phyloP scores from a whole-genome alignment of 1,140 invertebrate genomes.

The Solen grandis region DNA sequence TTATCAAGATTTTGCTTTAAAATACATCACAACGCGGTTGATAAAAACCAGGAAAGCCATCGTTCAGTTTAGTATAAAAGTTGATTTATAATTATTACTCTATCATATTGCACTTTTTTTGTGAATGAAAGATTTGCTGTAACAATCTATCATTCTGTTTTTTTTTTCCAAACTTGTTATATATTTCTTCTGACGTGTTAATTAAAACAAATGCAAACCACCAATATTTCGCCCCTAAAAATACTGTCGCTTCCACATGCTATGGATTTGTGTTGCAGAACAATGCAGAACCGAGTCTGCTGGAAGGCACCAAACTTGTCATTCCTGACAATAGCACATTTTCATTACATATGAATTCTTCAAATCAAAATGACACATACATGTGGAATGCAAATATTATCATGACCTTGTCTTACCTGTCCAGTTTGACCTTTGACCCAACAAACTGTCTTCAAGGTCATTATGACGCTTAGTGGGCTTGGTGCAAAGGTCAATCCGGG shows the following conservation, averaged over 20 bases:
- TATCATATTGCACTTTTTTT: constrained; percentile 44
- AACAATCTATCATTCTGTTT: constrained; percentile 18
- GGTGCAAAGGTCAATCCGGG: background rate
- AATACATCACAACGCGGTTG: background rate
- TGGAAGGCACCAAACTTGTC: background rate
- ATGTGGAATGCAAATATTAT: constrained; percentile 50
- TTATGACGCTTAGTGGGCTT: background rate
- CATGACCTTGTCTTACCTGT: constrained; percentile 15
- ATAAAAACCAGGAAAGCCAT: constrained; percentile 43
- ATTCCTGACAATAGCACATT: background rate
- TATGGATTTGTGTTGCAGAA: background rate
- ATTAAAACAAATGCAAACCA: background rate
- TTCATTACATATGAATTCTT: constrained; percentile 2
- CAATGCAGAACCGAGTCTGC: background rate
- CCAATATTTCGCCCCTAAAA: background rate
- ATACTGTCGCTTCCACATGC: background rate
- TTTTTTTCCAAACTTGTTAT: constrained; percentile 31
- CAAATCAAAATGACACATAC: constrained; percentile 6
- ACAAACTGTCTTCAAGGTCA: background rate
- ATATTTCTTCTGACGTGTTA: constrained; percentile 7
- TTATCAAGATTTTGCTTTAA: background rate
- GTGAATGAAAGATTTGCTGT: constrained; percentile 11
- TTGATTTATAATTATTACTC: too few relatives aligned
- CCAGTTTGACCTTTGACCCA: background rate
- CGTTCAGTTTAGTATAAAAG: constrained; percentile 2